These are phyloP conservation scores for Ophioninae sp. DNA, from an alignment of 2,888 invertebrate species.

Conservation along the genomic window DNA sequence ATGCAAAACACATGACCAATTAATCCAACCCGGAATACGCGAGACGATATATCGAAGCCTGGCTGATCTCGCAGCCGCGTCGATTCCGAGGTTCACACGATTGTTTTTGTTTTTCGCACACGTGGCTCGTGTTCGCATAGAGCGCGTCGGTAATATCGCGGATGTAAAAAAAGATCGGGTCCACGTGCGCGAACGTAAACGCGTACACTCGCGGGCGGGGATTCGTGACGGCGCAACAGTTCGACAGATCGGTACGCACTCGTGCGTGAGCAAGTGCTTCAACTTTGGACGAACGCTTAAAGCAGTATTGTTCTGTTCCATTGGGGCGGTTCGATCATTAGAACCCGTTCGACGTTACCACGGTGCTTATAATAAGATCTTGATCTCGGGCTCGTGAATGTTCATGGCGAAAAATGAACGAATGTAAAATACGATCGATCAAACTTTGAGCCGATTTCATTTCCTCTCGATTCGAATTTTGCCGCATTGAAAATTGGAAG, in stretches of 20 bases:
- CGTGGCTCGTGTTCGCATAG: background rate
- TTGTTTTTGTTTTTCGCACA: background rate
- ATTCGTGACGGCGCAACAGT: conserved; percentile 62
- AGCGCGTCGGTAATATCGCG: background rate
- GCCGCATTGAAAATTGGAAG: no score
- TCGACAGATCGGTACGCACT: conserved; percentile 59
- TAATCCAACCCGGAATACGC: no score
- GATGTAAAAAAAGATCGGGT: background rate
- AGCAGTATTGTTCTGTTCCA: conserved; percentile 35
- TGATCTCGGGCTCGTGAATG: conserved; percentile 60
- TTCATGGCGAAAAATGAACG: conserved; percentile 22
- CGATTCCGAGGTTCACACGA: background rate
- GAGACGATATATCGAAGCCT: background rate
- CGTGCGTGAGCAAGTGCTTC: conserved; percentile 63
- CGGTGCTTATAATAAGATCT: conserved; percentile 73
- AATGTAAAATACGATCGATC: conserved; percentile 5
- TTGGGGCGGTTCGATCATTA: conserved; percentile 55
- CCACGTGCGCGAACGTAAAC: background rate
- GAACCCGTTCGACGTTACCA: conserved; percentile 71
- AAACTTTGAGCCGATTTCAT: no score
- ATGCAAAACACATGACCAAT: no score
- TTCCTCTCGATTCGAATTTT: no score
- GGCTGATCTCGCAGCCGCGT: background rate
- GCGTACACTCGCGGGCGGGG: conserved; percentile 7
- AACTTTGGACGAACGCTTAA: conserved; percentile 57